Evolutionary conservation across 53 echinoderm and acorn worm species (phyloP).

Genomic region (Temnopleurus reevesii): DNA sequence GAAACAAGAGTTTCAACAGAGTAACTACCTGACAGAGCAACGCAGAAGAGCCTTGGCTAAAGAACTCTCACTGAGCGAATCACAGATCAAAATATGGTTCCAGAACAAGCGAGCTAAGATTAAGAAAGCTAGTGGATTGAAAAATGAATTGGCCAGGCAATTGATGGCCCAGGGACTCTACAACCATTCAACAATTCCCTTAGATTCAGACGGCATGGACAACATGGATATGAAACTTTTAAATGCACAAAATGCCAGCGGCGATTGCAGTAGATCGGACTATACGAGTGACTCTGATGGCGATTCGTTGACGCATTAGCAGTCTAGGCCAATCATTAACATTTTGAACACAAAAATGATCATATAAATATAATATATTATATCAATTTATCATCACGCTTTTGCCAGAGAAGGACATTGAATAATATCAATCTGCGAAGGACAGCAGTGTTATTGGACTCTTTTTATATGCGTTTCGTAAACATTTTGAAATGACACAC

Average conservation of each 20-base stretch:
- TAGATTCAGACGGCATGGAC: neutral
- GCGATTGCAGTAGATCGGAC: constrained; percentile 60
- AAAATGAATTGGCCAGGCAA: constrained; percentile 80
- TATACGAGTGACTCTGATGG: constrained; percentile 55
- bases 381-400: neutral
- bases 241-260: constrained; percentile 7
- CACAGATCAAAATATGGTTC: constrained; percentile 99
- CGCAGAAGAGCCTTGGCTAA: constrained; percentile 84
- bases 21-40: constrained; percentile 96
- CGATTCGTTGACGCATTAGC: constrained; percentile 46
- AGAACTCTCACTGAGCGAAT: constrained; percentile 95
- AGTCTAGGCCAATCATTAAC: neutral
- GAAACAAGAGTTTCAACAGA: constrained; percentile 91
- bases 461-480: no score
- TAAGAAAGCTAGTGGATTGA: constrained; percentile 93
- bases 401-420: neutral
- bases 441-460: no score
- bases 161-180: constrained; percentile 97
- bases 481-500: no score
- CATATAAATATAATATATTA: neutral
- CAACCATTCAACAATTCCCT: constrained; percentile 90
- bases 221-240: neutral
- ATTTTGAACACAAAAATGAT: neutral
- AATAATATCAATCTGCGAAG: no score
- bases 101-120: constrained; percentile 99